Conservation (phyloP, 2,797 vertebrate species). For the Schizopygopsis pylzovi region DNA sequence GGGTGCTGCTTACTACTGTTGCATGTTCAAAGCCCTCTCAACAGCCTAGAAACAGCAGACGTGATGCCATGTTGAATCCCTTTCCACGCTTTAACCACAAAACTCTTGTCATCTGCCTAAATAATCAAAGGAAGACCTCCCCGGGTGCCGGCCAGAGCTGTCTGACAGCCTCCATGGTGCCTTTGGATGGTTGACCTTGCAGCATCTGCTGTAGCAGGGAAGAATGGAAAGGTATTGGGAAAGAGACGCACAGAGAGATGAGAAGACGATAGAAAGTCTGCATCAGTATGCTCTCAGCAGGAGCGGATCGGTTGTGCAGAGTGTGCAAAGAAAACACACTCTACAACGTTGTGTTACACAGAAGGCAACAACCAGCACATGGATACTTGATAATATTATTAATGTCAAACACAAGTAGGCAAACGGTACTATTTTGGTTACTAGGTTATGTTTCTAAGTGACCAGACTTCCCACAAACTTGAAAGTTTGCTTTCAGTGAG, state of each 20-base stretch:
- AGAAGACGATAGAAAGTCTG: slow-evolving; percentile 10
- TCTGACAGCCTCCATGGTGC: slow-evolving; percentile 23
- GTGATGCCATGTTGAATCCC: slow-evolving; percentile 31
- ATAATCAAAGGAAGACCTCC: slow-evolving; percentile 48
- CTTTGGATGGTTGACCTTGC: slow-evolving; percentile 49
- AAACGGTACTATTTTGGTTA: background rate
- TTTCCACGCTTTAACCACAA: slow-evolving; percentile 32
- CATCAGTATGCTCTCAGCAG: slow-evolving; percentile 23
- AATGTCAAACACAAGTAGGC: background rate
- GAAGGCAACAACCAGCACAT: background rate
- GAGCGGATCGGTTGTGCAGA: background rate
- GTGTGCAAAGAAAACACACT: background rate
- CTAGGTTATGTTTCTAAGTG: background rate
- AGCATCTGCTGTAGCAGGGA: slow-evolving; percentile 29
- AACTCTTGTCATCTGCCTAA: slow-evolving; percentile 30
- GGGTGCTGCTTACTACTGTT: slow-evolving; percentile 20
- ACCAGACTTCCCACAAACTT: background rate
- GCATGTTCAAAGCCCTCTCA: slow-evolving; percentile 36
- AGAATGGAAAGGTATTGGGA: background rate
- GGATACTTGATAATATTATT: background rate
- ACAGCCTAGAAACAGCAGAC: slow-evolving; percentile 19
- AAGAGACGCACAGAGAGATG: background rate
- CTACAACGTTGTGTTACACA: background rate
- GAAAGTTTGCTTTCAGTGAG: background rate
- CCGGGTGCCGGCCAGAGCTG: slow-evolving; percentile 13